phyloP scores from a whole-genome alignment of 2,797 vertebrate species.

The Manis pentadactyla region DNA sequence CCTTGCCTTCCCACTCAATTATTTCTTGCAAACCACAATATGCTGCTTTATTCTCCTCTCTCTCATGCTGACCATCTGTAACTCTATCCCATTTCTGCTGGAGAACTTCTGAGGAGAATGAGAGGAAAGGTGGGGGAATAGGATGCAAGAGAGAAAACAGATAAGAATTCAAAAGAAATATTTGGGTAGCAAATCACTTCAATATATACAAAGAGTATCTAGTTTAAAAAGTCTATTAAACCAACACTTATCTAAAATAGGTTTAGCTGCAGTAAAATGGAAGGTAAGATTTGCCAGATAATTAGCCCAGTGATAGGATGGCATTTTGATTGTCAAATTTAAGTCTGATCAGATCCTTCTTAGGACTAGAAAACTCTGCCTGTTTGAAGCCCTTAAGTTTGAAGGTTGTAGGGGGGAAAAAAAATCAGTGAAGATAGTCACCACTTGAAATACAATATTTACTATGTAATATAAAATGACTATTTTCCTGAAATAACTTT shows the following conservation, averaged over 20 bases:
- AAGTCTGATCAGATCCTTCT: conserved; percentile 31
- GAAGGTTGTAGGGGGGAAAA: neutral
- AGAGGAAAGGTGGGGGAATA: conserved; percentile 32
- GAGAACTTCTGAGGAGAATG: conserved; percentile 10
- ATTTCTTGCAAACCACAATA: neutral
- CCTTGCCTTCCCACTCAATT: neutral
- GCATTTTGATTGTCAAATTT: conserved; percentile 51
- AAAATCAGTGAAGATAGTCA: neutral
- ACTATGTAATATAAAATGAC: neutral
- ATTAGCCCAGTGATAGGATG: neutral
- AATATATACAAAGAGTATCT: conserved; percentile 30
- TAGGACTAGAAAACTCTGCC: neutral
- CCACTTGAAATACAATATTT: conserved; percentile 25
- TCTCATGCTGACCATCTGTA: neutral
- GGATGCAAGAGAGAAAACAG: neutral
- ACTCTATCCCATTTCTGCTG: conserved; percentile 15
- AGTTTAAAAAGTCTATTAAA: conserved; percentile 55
- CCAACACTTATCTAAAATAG: conserved; percentile 65
- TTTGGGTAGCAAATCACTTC: conserved; percentile 59
- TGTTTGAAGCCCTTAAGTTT: neutral
- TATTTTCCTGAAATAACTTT: conserved; percentile 9
- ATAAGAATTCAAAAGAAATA: conserved; percentile 69
- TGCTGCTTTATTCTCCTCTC: neutral
- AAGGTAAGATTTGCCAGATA: conserved; percentile 60
- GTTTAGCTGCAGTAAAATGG: conserved; percentile 52